Conservation (phyloP, 2,888 invertebrate genomes). For the Stenchaetothrips biformis region DNA sequence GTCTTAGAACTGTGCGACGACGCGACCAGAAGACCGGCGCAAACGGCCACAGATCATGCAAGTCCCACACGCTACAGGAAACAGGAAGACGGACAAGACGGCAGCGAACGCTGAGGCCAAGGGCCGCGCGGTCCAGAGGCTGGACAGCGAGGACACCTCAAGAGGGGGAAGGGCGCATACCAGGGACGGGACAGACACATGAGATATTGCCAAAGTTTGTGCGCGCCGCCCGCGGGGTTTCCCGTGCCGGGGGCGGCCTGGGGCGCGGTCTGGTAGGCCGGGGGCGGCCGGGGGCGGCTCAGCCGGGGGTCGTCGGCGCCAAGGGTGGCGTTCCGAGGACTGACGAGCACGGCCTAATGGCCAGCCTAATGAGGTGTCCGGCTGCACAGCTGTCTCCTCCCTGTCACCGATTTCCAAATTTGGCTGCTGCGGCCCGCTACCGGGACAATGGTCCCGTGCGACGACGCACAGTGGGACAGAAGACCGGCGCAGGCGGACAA, state of each 20-base stretch:
- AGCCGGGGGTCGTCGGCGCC: not conserved
- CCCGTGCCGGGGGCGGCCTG: not conserved
- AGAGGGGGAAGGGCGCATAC: not conserved
- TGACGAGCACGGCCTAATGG: conserved; percentile 15
- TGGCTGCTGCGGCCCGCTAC: not conserved
- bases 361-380: conserved; percentile 8
- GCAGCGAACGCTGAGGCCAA: not conserved
- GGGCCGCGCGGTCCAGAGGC: not conserved
- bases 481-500: too few species aligned
- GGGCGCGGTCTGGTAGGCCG: not conserved
- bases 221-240: conserved; percentile 1
- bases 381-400: not conserved
- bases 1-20: too few species aligned
- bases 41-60: too few species aligned
- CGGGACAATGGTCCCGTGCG: not conserved
- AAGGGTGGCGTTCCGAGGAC: not conserved
- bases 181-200: conserved; percentile 17
- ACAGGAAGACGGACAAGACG: too few species aligned
- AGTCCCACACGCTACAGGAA: too few species aligned
- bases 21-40: too few species aligned
- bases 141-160: not conserved
- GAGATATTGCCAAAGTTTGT: conserved; percentile 22
- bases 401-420: too few species aligned
- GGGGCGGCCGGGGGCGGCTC: not conserved
- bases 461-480: too few species aligned